These are phyloP conservation scores for Neodontobutis hainanensis DNA, from an alignment of 2,113 vertebrate genomes.

Conservation along the genomic window DNA sequence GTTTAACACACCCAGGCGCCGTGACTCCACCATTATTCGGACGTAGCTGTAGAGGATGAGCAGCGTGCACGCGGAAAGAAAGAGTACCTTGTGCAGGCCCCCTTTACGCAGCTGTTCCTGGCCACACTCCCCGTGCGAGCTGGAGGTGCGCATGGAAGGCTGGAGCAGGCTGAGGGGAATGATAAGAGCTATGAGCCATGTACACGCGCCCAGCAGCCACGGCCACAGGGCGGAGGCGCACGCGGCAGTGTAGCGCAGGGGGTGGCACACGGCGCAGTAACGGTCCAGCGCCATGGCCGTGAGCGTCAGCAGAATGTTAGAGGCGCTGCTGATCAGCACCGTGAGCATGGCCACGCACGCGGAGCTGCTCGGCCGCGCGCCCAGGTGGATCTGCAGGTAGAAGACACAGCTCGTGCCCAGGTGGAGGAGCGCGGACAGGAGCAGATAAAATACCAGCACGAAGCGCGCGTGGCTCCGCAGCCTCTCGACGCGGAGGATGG, in stretches of 20 bases:
- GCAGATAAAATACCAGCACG: constrained; percentile 78
- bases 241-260: constrained; percentile 69
- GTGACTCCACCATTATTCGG: constrained; percentile 70
- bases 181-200: constrained; percentile 69
- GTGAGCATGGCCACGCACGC: constrained; percentile 65
- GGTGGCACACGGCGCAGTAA: constrained; percentile 77
- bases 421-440: constrained; percentile 74
- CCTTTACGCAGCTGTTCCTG: constrained; percentile 55
- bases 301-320: constrained; percentile 79
- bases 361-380: neutral
- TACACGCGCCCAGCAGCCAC: constrained; percentile 71
- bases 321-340: constrained; percentile 72
- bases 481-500: constrained; percentile 68
- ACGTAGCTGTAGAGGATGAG: constrained; percentile 79
- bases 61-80: constrained; percentile 66
- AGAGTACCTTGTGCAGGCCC: constrained; percentile 62
- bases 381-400: constrained; percentile 69
- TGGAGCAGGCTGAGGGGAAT: constrained; percentile 66
- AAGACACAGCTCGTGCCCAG: constrained; percentile 74
- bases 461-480: constrained; percentile 77
- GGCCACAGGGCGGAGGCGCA: constrained; percentile 53
- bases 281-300: constrained; percentile 81
- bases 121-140: constrained; percentile 18
- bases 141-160: accelerated
- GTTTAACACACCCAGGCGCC: constrained; percentile 76